A percentile compares a stretch with the other conserved stretches of the same genome.
These are phyloP conservation scores for Tragelaphus buxtoni DNA, from an alignment of 2,113 vertebrate species.

Conservation along the genomic window DNA sequence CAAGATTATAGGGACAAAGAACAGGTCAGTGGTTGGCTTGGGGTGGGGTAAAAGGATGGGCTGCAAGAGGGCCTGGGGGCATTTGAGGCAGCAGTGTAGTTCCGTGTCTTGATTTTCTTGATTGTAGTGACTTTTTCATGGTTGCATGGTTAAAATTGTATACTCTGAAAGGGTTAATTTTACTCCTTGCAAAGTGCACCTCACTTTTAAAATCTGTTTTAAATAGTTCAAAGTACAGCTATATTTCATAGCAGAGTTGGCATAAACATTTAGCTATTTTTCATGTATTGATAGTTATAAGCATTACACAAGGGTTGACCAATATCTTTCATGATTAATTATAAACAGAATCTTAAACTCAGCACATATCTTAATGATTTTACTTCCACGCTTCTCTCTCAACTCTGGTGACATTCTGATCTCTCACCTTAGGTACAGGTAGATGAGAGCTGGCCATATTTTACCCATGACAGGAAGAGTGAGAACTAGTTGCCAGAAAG, in stretches of 20 bases:
- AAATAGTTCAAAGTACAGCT: background rate
- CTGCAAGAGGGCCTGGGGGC: background rate
- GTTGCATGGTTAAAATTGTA: background rate
- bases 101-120: background rate
- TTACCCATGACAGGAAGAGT: background rate
- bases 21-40: background rate
- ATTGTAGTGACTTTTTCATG: background rate
- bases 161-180: background rate
- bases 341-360: background rate
- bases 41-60: background rate
- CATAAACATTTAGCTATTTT: background rate
- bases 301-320: background rate
- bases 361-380: slow-evolving; percentile 1
- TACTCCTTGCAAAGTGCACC: background rate
- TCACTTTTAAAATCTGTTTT: slow-evolving; percentile 14
- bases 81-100: background rate
- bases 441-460: background rate
- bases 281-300: background rate
- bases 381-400: background rate
- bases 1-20: background rate
- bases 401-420: background rate
- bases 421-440: background rate
- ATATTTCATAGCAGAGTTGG: background rate
- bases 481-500: background rate
- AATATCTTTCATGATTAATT: background rate